These are phyloP conservation scores for Sarcophaga peregrina DNA, from an alignment of 1,140 invertebrate genomes.

Conservation along the genomic window DNA sequence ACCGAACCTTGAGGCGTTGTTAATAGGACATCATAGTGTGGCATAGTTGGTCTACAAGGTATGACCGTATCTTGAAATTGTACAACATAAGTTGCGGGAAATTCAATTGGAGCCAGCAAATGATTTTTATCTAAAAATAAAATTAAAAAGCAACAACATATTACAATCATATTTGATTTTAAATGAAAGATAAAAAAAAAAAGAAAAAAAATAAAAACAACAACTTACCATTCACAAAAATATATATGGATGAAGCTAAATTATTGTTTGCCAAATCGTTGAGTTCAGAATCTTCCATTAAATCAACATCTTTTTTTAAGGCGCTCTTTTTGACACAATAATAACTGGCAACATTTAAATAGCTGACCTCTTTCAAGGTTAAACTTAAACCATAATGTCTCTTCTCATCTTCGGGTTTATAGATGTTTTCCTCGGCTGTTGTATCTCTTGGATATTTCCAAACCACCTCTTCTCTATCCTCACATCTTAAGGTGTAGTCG, in stretches of 20 bases:
- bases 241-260: constrained; percentile 70
- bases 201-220: neutral
- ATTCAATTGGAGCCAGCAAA: constrained; percentile 67
- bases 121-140: constrained; percentile 67
- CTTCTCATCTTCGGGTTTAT: constrained; percentile 55
- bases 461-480: constrained; percentile 66
- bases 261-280: constrained; percentile 64
- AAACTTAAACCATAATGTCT: constrained; percentile 66
- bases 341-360: constrained; percentile 72
- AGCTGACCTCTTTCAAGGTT: constrained; percentile 65
- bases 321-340: constrained; percentile 68
- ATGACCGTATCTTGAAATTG: constrained; percentile 68
- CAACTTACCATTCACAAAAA: constrained; percentile 75
- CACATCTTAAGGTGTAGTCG: constrained; percentile 69
- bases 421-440: constrained; percentile 31
- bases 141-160: constrained; percentile 40
- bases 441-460: constrained; percentile 57
- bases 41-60: constrained; percentile 77
- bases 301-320: constrained; percentile 51
- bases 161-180: neutral
- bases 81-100: constrained; percentile 61
- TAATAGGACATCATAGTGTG: constrained; percentile 72
- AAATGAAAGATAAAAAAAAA: too few relatives aligned
- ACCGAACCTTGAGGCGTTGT: constrained; percentile 63
- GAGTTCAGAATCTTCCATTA: constrained; percentile 57